Conservation (phyloP, 2,888 invertebrate species). For the Drosophila robusta region DNA sequence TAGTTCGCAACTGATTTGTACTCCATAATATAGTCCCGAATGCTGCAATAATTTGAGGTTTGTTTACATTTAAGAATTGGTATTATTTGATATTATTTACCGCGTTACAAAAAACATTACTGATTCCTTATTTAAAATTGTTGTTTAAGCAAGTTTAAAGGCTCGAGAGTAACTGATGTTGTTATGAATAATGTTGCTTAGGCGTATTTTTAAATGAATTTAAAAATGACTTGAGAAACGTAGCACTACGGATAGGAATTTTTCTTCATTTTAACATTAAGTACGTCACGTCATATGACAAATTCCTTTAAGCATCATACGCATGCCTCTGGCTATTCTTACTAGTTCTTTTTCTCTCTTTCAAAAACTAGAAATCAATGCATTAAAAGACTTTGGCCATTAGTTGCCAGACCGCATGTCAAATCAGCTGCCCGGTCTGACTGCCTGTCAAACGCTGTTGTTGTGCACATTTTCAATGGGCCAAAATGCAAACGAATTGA, state of each 20-base stretch:
- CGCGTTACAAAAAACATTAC: not conserved
- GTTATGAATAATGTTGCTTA: not conserved
- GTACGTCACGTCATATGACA: not conserved
- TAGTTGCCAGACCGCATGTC: conserved; percentile 37
- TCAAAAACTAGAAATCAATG: conserved; percentile 6
- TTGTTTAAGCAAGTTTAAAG: too few species aligned
- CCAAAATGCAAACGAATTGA: conserved; percentile 51
- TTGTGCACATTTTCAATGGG: conserved; percentile 22
- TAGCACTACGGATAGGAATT: not conserved
- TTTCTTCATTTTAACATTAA: not conserved
- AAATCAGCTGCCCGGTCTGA: conserved; percentile 9
- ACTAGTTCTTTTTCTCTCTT: not conserved
- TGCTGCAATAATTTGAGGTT: not conserved
- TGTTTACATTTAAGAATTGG: too few species aligned
- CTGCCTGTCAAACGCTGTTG: conserved; percentile 36
- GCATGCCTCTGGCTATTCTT: not conserved
- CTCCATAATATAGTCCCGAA: not conserved
- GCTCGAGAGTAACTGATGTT: not conserved
- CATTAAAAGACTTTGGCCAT: conserved; percentile 31
- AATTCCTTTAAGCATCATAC: conserved; percentile 1
- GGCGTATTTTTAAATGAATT: not conserved
- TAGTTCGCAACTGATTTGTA: conserved; percentile 1
- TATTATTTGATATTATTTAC: not conserved
- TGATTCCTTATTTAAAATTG: not conserved
- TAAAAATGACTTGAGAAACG: conserved; percentile 1